A percentile compares a stretch with the other conserved stretches of the same genome.
These are phyloP conservation scores for Cerastoderma edule DNA, from an alignment of 2,888 invertebrate genomes.

Conservation along the genomic window DNA sequence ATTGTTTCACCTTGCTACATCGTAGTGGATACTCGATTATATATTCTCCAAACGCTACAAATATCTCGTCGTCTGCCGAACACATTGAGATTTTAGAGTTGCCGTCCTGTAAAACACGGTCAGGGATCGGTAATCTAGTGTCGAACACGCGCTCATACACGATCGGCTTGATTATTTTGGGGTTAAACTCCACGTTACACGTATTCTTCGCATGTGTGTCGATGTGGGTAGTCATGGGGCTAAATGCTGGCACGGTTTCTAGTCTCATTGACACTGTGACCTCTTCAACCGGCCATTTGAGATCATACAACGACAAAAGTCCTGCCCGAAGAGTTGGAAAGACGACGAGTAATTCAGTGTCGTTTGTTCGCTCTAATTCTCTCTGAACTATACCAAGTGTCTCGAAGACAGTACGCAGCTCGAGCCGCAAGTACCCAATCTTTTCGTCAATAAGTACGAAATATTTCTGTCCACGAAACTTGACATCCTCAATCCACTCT, in stretches of 20 bases:
- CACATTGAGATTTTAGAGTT: slow-evolving; percentile 45
- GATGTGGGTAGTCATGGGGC: slow-evolving; percentile 24
- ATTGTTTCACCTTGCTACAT: slow-evolving; percentile 29
- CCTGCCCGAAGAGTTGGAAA: slow-evolving; percentile 40
- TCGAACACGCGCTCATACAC: slow-evolving; percentile 44
- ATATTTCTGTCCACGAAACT: slow-evolving; percentile 15
- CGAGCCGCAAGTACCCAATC: slow-evolving; percentile 33
- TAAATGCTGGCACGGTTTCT: slow-evolving; percentile 35
- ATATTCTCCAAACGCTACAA: slow-evolving; percentile 48
- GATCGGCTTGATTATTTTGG: slow-evolving; percentile 38
- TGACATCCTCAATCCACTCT: slow-evolving; percentile 37
- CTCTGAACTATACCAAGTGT: slow-evolving; percentile 15
- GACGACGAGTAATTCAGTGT: slow-evolving; percentile 43
- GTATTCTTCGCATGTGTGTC: slow-evolving; percentile 26
- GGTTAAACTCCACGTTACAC: slow-evolving; percentile 39
- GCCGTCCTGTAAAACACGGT: slow-evolving; percentile 35
- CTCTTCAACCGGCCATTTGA: slow-evolving; percentile 48
- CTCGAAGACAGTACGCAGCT: slow-evolving; percentile 16
- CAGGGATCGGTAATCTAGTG: slow-evolving; percentile 43
- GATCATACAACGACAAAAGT: slow-evolving; percentile 35
- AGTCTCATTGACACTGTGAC: slow-evolving; percentile 33
- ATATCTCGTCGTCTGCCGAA: slow-evolving; percentile 38
- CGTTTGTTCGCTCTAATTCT: slow-evolving; percentile 34
- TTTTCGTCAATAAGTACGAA: slow-evolving; percentile 48
- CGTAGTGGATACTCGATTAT: slow-evolving; percentile 44